Evolutionary conservation across 2,888 invertebrate species (phyloP), one percentile per base, ranked within the genome.

Genomic region (Amiota mariae): DNA sequence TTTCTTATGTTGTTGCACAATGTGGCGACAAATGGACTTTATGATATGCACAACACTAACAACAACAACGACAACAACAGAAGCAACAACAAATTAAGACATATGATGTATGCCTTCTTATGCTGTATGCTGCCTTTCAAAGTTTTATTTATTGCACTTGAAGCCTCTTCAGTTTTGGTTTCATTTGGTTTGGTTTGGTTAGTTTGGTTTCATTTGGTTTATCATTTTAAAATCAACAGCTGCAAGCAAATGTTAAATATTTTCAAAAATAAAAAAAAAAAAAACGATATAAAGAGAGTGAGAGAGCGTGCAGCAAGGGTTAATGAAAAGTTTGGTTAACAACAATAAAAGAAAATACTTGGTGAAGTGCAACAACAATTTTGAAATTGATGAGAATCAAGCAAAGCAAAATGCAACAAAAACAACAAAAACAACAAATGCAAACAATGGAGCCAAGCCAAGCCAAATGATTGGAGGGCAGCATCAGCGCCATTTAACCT

Each of bases 1-100:
- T 20, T 67, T 51, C 11, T 20, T 12, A 49, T 11, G 48, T 49
- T 11, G 48, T 49, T 61, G 71, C 71, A 64, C 85, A 82, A 85
- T 82, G 84, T 83, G 82, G 82, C 84, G 81, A 81, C 81, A 80
- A 78, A 78, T 80, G 77, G 73, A 36, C 78, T 81, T 75, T 24
- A 67, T 24, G 24, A 24, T 24, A 24, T 24, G 24, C 3, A 24
- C 24, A 24, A 67, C 20, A 51, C 49, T 10, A 51, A 47, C 51
- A 57, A 18, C 15, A 57, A 9, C 15, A 57, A 57, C 15, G 9
- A 15, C n/a, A 15, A 15, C 18, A 15, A 15, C n/a, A 57, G 12
- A 54, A 54, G 15, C 13, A 54, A 13, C n/a, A 54, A 54, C 13
- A 54, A 54, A 54, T 54, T 54, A 36, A 36, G 36, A 36, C 36